Base-by-base conservation (phyloP, 92 coral and sea anemone species). In the Phenganax marumi region DNA sequence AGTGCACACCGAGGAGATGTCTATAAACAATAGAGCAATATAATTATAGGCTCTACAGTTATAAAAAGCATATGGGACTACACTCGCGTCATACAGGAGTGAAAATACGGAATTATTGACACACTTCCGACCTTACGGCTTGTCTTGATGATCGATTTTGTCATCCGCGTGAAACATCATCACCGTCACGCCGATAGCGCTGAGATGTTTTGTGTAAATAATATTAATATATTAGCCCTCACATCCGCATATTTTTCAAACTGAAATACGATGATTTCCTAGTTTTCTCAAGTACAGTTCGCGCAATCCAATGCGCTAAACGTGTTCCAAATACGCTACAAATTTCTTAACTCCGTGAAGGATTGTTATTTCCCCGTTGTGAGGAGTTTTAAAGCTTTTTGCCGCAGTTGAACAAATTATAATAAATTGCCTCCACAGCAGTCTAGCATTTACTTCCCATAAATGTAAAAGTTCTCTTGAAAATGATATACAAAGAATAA, bases 191-290 rank as follows among this genome's bases (percentile, higher is more conserved):
- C 51, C 62, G 50, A 54, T 33, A 62, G 68, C 52, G 49, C 17
- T 76, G 58, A 76, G 57, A 76, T 76, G 10, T 76, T 76, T 76
- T 78, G 83, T 33, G 73, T 78, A 78, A 78, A 78, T 78, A 78
- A 78, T 46, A 78, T 62, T 61, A 78, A 78, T 78, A 62, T 78
- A 78, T 78, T 78, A 78, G 83, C 46, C 71, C 68, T 48, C 58
- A 78, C 83, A 78, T 78, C 83, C 83, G 83, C 83, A 78, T 78
- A 72, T 33, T 77, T 77, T 51, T 14, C 33, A 51, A 74, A 3
- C 39, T 19, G 21, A 50, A 25, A 52, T 51, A 12, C 62, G 19
- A 10, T 61, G 10, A 7, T 66, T 25, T 66, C 49, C 8, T 22
- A 5, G n/a, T 33, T 33, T 33, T 5, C 3, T 33, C 5, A 33